A percentile compares a stretch with the other conserved stretches of the same genome.
Evolutionary conservation across 1,140 invertebrate genomes (phyloP).

Genomic region (Bathynomus jamesi): DNA sequence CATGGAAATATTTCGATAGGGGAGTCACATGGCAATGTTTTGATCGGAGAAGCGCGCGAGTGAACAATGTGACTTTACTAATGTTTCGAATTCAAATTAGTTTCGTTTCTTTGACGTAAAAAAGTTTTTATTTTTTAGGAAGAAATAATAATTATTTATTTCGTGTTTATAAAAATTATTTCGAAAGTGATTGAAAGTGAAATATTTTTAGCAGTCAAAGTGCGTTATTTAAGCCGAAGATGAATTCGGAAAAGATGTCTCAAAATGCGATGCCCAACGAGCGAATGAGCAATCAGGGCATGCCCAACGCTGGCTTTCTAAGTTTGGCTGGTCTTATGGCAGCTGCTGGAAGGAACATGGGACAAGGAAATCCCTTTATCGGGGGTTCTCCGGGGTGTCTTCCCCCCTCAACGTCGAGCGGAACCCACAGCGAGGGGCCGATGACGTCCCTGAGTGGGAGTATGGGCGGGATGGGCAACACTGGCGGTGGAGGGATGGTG

Average conservation of each 20-base stretch:
- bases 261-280: background rate
- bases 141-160: background rate
- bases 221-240: too few species aligned
- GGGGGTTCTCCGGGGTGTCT: background rate
- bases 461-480: background rate
- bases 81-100: background rate
- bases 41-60: background rate
- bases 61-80: too few species aligned
- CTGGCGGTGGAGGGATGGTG: background rate
- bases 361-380: background rate
- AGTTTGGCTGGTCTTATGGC: background rate
- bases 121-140: background rate
- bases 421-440: background rate
- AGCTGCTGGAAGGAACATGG: background rate
- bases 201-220: too few species aligned
- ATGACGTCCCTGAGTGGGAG: constrained; percentile 7
- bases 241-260: background rate
- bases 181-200: background rate
- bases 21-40: background rate
- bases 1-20: background rate
- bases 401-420: background rate
- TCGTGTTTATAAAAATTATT: background rate
- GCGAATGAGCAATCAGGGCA: background rate
- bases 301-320: background rate
- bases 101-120: background rate